Conservation (phyloP, 2,113 vertebrate genomes). For the Alaudala cheleensis region DNA sequence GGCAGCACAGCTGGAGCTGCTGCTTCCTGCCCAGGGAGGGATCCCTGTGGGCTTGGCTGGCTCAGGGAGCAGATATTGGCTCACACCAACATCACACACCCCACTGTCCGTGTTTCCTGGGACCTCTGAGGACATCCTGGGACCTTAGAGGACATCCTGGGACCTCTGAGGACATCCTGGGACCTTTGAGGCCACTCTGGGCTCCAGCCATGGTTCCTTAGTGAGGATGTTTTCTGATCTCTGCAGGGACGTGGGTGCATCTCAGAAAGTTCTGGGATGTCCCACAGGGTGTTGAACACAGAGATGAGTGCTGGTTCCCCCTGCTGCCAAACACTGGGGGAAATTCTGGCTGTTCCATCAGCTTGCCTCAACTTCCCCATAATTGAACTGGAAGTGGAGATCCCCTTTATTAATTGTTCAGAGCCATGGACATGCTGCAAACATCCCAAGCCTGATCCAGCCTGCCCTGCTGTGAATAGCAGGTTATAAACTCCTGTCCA, state of each 20-base stretch:
- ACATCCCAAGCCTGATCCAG: neutral
- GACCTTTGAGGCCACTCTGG: neutral
- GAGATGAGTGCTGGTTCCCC: neutral
- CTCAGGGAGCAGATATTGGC: neutral
- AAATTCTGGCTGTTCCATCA: neutral
- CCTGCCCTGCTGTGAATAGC: neutral
- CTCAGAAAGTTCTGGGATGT: neutral
- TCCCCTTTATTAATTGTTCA: neutral
- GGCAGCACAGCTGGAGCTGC: neutral
- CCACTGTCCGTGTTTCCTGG: neutral
- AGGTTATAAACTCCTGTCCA: neutral
- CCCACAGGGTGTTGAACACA: neutral
- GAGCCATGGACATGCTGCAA: neutral
- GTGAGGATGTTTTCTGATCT: neutral
- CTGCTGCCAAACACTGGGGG: neutral
- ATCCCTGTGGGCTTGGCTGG: fast-evolving
- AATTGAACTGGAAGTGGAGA: neutral
- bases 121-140: neutral
- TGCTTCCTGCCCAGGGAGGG: fast-evolving
- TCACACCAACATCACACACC: neutral
- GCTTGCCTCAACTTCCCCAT: neutral
- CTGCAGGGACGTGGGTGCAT: neutral
- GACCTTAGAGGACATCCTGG: neutral
- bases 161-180: neutral
- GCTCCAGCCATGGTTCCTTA: fast-evolving